These are phyloP conservation scores for Apaloderma vittatum DNA, from an alignment of 2,113 vertebrate species.

Conservation along the genomic window DNA sequence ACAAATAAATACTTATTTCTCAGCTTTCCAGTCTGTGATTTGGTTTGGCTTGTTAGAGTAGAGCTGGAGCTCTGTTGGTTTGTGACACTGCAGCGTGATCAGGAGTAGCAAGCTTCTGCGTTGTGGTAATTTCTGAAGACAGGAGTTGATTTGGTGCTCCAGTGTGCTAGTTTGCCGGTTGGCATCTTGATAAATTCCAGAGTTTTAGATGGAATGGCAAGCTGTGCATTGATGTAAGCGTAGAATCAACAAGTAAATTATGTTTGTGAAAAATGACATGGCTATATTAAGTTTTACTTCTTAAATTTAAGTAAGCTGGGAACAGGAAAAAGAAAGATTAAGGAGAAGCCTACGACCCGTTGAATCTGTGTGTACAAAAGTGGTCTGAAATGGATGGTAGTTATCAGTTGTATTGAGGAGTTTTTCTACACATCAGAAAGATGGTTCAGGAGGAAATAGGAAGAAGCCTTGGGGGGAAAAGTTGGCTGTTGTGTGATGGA, in stretches of 20 bases:
- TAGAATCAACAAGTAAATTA: not conserved
- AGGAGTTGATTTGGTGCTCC: accelerated
- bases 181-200: accelerated
- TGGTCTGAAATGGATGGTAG: not conserved
- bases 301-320: not conserved
- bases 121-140: not conserved
- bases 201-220: not conserved
- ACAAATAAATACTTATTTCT: not conserved
- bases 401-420: not conserved
- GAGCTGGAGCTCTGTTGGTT: not conserved
- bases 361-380: accelerated
- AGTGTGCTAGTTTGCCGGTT: not conserved
- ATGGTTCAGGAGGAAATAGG: too few relatives aligned
- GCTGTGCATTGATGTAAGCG: not conserved
- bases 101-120: not conserved
- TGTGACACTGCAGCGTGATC: not conserved
- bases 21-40: not conserved
- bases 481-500: too few relatives aligned
- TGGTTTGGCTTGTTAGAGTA: not conserved
- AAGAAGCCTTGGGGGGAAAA: too few relatives aligned
- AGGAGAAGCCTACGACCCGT: not conserved
- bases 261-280: not conserved
- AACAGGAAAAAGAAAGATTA: not conserved
- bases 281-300: not conserved
- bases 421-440: too few relatives aligned